Conservation (phyloP, 2,113 vertebrate species). For the Dendrocopos noguchii region DNA sequence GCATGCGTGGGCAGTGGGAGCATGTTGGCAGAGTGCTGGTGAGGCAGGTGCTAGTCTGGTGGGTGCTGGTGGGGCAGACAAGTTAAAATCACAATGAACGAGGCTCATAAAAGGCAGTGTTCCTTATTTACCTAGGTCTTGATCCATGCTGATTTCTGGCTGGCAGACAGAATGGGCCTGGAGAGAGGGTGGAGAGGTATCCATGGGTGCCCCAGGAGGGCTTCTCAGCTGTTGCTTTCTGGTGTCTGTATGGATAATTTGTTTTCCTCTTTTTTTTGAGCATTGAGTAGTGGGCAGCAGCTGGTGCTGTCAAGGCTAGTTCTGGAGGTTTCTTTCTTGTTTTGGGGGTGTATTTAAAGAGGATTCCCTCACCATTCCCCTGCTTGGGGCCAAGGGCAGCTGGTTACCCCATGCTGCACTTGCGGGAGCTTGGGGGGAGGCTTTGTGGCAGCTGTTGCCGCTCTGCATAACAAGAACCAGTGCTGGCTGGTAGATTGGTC, state of each 20-base stretch:
- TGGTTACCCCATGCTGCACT: accelerated
- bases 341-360: neutral
- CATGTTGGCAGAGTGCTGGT: too few relatives aligned
- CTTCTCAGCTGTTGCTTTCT: accelerated
- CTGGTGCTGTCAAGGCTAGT: neutral
- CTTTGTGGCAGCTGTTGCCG: neutral
- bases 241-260: neutral
- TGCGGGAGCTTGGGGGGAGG: neutral
- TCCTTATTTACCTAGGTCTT: neutral
- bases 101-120: neutral
- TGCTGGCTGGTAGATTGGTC: neutral
- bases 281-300: neutral
- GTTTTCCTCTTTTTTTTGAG: neutral
- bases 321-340: neutral
- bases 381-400: neutral
- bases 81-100: neutral
- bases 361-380: neutral
- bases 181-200: neutral
- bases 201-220: accelerated
- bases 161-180: neutral
- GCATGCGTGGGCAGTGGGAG: too few relatives aligned
- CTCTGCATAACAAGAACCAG: neutral
- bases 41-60: neutral
- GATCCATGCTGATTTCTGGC: neutral
- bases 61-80: neutral